Conservation (phyloP, 2,797 vertebrate species). For the Sebastes trivittatus region DNA sequence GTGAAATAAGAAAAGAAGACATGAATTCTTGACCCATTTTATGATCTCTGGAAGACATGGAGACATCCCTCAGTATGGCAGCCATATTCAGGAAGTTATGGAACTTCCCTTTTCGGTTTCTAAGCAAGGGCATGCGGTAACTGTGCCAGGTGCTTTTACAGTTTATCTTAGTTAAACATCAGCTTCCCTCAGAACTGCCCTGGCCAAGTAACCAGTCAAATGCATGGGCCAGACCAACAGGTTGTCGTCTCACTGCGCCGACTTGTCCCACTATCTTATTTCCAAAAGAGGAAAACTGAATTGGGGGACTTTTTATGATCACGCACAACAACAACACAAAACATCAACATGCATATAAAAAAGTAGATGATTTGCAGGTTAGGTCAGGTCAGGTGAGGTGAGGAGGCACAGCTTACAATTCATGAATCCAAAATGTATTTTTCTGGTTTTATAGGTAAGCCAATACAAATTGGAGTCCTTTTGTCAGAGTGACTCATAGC, state of each 20-base stretch:
- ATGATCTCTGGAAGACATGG: background rate
- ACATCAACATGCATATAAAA: background rate
- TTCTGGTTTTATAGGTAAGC: background rate
- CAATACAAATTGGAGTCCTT: background rate
- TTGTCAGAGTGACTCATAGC: background rate
- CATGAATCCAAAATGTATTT: background rate
- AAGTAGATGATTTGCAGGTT: background rate
- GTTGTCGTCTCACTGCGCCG: background rate
- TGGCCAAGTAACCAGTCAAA: background rate
- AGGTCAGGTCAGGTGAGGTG: background rate
- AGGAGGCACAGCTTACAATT: background rate
- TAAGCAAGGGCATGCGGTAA: background rate
- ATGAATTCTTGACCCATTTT: background rate
- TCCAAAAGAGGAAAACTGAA: background rate
- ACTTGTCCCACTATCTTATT: background rate
- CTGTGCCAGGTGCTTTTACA: constrained; percentile 64
- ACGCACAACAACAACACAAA: background rate
- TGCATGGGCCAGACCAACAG: background rate
- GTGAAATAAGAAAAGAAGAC: background rate
- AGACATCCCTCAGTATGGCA: background rate
- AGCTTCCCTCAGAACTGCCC: constrained; percentile 53
- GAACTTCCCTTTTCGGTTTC: constrained; percentile 73
- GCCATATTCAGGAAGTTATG: constrained; percentile 56
- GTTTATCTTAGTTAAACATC: constrained; percentile 81
- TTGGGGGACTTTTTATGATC: background rate